A percentile compares a stretch with the other conserved stretches of the same genome.
These are phyloP conservation scores for Subacronicta megacephala DNA, from an alignment of 2,888 invertebrate genomes.

Conservation along the genomic window DNA sequence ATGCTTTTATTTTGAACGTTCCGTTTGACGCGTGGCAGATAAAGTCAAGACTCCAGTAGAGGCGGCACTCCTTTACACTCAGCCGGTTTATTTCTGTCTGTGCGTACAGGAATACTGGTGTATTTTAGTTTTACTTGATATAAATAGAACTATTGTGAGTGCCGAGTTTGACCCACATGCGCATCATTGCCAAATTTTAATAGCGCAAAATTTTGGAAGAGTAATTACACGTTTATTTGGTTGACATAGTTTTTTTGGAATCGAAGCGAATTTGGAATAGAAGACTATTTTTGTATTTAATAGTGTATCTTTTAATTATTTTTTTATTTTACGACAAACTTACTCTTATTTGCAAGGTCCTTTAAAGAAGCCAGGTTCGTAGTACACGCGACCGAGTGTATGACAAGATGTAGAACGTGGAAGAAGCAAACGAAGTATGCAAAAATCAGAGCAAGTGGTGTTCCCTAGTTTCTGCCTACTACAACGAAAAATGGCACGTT, in stretches of 20 bases:
- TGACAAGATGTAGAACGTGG: too few relatives aligned
- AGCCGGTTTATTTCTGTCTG: slow-evolving; percentile 79
- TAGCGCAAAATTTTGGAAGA: slow-evolving; percentile 55
- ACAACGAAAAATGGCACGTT: too few relatives aligned
- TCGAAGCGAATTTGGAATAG: neutral
- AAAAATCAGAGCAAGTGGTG: too few relatives aligned
- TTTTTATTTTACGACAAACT: too few relatives aligned
- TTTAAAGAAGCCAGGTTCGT: too few relatives aligned
- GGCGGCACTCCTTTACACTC: slow-evolving; percentile 53
- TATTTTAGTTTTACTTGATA: slow-evolving; percentile 83
- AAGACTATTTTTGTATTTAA: slow-evolving; percentile 8
- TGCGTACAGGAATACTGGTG: slow-evolving; percentile 82
- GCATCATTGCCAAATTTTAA: slow-evolving; percentile 74
- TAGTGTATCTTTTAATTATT: too few relatives aligned
- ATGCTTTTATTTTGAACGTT: slow-evolving; percentile 2
- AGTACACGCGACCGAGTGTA: too few relatives aligned
- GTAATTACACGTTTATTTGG: slow-evolving; percentile 56
- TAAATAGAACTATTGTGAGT: slow-evolving; percentile 85
- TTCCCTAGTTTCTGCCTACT: too few relatives aligned
- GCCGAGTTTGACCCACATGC: slow-evolving; percentile 79
- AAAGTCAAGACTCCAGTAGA: slow-evolving; percentile 29
- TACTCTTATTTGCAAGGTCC: too few relatives aligned
- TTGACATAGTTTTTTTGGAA: slow-evolving; percentile 52
- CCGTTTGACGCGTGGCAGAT: slow-evolving; percentile 18
- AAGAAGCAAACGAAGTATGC: too few relatives aligned